These are phyloP conservation scores for Pocillopora verrucosa DNA, from an alignment of 64 coral and sea anemone species.

Conservation along the genomic window DNA sequence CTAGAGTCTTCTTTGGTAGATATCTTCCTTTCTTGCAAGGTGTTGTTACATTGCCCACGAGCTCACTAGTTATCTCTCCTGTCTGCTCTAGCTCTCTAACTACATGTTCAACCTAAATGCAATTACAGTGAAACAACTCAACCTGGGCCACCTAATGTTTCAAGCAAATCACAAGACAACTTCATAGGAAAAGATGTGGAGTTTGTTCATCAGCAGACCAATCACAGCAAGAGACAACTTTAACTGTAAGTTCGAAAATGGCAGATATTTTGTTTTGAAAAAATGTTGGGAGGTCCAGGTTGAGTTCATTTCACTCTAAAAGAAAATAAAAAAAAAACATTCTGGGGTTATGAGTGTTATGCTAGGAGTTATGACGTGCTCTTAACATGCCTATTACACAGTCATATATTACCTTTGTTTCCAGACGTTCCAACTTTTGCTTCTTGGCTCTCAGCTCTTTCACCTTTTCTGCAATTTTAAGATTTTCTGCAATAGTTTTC, in stretches of 20 bases:
- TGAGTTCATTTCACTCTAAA: constrained; percentile 16
- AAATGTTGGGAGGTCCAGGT: background rate
- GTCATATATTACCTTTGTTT: constrained; percentile 40
- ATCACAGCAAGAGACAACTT: too few relatives aligned
- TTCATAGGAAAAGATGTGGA: too few relatives aligned
- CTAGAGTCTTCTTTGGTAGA: constrained; percentile 36
- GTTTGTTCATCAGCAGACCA: too few relatives aligned
- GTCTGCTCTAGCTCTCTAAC: constrained; percentile 3
- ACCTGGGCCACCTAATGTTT: background rate
- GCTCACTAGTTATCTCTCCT: constrained; percentile 25
- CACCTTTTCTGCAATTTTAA: constrained; percentile 17
- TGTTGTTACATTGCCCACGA: constrained; percentile 1
- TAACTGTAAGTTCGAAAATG: background rate
- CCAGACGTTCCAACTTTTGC: constrained; percentile 5
- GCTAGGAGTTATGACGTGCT: too few relatives aligned
- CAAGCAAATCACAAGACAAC: background rate
- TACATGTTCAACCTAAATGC: constrained; percentile 34
- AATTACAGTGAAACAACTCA: constrained; percentile 31
- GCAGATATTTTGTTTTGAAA: background rate
- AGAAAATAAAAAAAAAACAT: background rate
- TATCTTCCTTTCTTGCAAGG: constrained; percentile 47
- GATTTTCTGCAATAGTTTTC: constrained; percentile 14
- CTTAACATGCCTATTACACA: background rate
- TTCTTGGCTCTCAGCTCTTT: constrained; percentile 12
- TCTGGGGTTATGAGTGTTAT: too few relatives aligned